Evolutionary conservation across 1,140 invertebrate species (phyloP).

Genomic region (Ctenoplectra terminalis): DNA sequence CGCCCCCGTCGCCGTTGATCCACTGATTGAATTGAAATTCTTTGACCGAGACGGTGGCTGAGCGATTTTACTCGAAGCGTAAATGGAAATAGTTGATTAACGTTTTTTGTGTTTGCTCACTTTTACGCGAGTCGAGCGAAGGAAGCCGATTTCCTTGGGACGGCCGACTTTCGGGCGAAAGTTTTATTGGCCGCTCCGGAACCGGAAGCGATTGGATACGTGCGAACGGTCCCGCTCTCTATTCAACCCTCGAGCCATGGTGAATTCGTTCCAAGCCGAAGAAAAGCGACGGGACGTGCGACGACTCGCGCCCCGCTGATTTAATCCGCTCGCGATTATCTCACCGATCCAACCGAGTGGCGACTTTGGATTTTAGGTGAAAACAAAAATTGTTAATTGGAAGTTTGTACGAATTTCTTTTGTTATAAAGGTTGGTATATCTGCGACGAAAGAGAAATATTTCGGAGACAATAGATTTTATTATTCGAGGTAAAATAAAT

Average conservation of each 20-base stretch:
- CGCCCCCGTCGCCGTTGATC: background rate
- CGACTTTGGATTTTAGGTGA: background rate
- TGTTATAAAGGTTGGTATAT: too few relatives aligned
- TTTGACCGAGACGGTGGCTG: slow-evolving; percentile 3
- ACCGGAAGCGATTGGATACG: slow-evolving; percentile 42
- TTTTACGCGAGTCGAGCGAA: slow-evolving; percentile 21
- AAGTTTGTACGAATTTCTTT: background rate
- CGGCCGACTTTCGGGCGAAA: slow-evolving; percentile 15
- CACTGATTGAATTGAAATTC: slow-evolving; percentile 47
- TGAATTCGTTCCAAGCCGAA: background rate
- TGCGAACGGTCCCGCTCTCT: slow-evolving; percentile 3
- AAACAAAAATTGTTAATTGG: background rate
- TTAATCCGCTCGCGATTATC: slow-evolving; percentile 14
- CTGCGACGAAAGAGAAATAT: background rate
- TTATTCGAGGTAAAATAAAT: too few relatives aligned
- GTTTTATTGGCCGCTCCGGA: slow-evolving; percentile 41
- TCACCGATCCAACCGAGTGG: background rate
- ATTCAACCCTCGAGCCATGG: background rate
- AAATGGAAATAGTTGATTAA: slow-evolving; percentile 55
- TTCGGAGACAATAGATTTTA: background rate
- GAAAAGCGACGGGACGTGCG: background rate
- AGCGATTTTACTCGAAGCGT: slow-evolving; percentile 32
- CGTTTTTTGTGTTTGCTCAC: slow-evolving; percentile 39
- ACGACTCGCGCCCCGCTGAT: background rate
- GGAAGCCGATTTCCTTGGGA: slow-evolving; percentile 37